phyloP scores from a whole-genome alignment of 2,797 vertebrate genomes.

The Gallirallus australis region DNA sequence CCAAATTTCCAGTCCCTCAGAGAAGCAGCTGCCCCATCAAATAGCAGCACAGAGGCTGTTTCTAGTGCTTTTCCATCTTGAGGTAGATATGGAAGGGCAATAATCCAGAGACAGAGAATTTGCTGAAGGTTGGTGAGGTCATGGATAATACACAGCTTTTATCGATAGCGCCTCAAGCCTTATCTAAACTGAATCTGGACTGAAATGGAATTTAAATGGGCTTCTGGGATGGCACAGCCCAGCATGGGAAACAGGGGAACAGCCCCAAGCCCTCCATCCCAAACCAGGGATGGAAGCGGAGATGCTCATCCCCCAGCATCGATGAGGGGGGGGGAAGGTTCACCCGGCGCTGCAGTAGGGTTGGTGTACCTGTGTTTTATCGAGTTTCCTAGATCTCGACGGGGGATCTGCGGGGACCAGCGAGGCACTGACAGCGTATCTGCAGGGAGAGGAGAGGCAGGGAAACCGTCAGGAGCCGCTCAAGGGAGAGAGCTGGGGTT shows the following conservation, averaged over 20 bases:
- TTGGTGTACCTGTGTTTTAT: slow-evolving; percentile 96
- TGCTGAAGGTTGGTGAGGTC: slow-evolving; percentile 49
- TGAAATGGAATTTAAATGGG: slow-evolving; percentile 66
- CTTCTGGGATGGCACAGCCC: neutral
- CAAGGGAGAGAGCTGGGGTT: rapidly evolving
- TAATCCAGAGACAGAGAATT: neutral
- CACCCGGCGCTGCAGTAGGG: rapidly evolving
- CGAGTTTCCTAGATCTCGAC: slow-evolving; percentile 98
- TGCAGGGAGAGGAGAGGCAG: slow-evolving; percentile 52
- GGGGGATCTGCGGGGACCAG: slow-evolving; percentile 98
- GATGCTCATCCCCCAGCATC: rapidly evolving
- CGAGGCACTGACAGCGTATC: slow-evolving; percentile 98
- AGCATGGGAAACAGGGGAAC: neutral
- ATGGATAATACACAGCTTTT: slow-evolving; percentile 34
- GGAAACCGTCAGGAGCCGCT: neutral
- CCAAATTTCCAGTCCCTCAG: rapidly evolving
- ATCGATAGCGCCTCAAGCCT: slow-evolving; percentile 27
- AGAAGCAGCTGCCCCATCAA: neutral
- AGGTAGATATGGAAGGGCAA: neutral
- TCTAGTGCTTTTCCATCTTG: neutral
- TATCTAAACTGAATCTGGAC: slow-evolving; percentile 68
- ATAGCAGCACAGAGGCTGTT: neutral
- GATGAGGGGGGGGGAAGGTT: no score
- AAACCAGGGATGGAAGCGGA: neutral
- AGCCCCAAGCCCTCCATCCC: rapidly evolving